Base-by-base conservation (phyloP, 2,797 vertebrate species). In the Neosalanx taihuensis region DNA sequence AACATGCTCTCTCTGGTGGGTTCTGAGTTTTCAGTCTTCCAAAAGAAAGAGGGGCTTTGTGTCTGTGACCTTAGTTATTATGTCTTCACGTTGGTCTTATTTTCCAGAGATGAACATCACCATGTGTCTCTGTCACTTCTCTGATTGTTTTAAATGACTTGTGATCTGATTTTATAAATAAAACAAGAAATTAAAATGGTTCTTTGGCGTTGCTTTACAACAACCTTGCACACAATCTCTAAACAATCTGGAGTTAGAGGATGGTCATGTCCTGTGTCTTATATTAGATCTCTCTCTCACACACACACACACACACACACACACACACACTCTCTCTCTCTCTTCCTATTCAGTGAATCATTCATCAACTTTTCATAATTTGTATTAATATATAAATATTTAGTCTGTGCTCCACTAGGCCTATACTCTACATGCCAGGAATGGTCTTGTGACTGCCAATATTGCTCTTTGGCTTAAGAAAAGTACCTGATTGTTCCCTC, bases 161-260 rank as follows among this genome's bases (percentile, higher is more conserved):
- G 20, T 70, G 37, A 31, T 57, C 66, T 57, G 49, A 29, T 61
- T 70, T 70, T 70, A 30, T 70, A 70, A 17, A 61, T 61, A 70
- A 70, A 67, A 33, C 29, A 30, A n/a, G 29, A 56, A 29, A 70
- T 30, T 30, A 26, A 51, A 67, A 23, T 67, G 26, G 41, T 67
- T 30, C 2, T 69, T 59, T 69, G 3, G 6, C 23, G n/a, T 61
- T 30, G 23, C 23, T 26, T 4, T 61, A 13, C 2, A 12, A 23
- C 18, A 12, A 59, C 17, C n/a, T 59, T 59, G 26, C n/a, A 26
- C 57, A 20, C 2, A 2, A 26, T 58, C 2, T n/a, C 57, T 18
- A 37, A 37, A 37, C 35, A 37, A 49, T 37, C 30, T 26, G 30
- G 46, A 26, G 64, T 67, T 15, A 17, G 26, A 66, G 15, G 51